Conservation (phyloP, 2,113 vertebrate genomes). For the Aegotheles bennettii region DNA sequence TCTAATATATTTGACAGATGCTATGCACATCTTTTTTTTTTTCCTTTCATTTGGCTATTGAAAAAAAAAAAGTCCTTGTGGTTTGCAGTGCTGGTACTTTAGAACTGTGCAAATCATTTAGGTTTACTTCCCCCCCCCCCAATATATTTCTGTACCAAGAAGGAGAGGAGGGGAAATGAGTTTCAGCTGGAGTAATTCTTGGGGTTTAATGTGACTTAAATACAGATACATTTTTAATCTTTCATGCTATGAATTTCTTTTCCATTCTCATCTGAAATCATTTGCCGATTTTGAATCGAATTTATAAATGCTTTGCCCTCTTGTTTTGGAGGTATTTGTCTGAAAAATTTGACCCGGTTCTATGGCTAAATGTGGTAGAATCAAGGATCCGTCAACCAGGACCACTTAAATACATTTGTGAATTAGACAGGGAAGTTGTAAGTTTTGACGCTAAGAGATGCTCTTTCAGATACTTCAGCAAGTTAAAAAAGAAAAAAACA, state of each 20-base stretch:
- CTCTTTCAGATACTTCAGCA: not conserved
- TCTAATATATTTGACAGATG: slow-evolving; percentile 25
- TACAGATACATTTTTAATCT: not conserved
- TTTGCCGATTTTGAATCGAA: not conserved
- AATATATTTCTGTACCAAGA: not conserved
- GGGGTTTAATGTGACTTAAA: not conserved
- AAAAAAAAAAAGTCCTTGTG: slow-evolving; percentile 15
- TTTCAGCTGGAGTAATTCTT: slow-evolving; percentile 34
- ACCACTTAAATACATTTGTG: not conserved
- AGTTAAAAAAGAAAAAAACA: not conserved
- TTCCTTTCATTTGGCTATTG: not conserved
- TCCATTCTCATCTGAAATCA: not conserved
- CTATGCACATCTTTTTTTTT: not conserved
- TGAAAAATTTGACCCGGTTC: not conserved
- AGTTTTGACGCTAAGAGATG: not conserved
- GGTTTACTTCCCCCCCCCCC: not conserved
- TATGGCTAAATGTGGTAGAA: not conserved
- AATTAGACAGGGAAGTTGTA: not conserved
- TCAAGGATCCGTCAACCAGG: not conserved
- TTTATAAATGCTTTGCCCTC: not conserved
- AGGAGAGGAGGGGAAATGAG: not conserved
- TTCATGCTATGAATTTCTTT: not conserved
- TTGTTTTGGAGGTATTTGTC: not conserved
- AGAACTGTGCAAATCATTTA: slow-evolving; percentile 29
- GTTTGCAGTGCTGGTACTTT: not conserved